phyloP scores from a whole-genome alignment of 2,888 invertebrate genomes.

The Ochropacha duplaris region DNA sequence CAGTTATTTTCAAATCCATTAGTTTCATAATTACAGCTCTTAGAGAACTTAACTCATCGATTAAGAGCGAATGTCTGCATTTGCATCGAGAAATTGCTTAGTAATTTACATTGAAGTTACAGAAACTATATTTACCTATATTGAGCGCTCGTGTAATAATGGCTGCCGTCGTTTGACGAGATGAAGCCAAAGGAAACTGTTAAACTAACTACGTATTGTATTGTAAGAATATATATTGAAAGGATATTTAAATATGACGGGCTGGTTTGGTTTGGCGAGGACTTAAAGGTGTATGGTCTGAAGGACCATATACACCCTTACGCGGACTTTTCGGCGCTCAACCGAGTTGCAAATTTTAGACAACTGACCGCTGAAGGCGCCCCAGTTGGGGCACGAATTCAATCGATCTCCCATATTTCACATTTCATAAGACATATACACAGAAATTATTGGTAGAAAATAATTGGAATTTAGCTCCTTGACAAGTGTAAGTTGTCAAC shows the following conservation, averaged over 20 bases:
- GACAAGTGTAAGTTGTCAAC: background rate
- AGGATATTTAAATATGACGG: no score
- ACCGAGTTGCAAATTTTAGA: no score
- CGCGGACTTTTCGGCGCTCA: no score
- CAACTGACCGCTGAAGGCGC: no score
- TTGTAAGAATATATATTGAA: no score
- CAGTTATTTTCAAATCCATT: background rate
- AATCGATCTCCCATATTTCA: no score
- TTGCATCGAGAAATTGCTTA: background rate
- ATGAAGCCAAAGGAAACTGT: background rate
- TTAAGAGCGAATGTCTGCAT: conserved; percentile 3
- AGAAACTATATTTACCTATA: background rate
- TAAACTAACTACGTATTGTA: no score
- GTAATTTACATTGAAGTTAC: background rate
- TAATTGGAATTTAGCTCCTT: background rate
- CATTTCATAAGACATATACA: no score
- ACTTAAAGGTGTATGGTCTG: no score
- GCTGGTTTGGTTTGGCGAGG: no score
- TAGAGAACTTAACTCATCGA: background rate
- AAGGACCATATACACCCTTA: no score
- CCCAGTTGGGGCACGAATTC: no score
- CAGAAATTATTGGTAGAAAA: background rate
- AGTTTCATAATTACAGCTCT: background rate
- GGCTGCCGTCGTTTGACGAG: background rate
- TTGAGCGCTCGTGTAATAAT: background rate